Evolutionary conservation across 2,113 vertebrate genomes (phyloP).

Genomic region (Cettia cetti): DNA sequence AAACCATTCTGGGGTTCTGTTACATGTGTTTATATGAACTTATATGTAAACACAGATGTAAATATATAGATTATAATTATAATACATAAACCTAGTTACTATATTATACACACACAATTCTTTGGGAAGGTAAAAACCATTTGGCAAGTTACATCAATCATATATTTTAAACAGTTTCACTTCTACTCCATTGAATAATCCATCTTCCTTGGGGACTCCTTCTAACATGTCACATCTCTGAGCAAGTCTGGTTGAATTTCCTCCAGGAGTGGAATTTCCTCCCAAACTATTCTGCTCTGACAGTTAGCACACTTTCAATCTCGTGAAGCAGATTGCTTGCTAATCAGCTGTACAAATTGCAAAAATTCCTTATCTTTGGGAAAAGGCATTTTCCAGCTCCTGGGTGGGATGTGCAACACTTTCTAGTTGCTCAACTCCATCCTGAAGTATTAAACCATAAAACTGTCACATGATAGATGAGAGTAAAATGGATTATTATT

Average conservation of each 20-base stretch:
- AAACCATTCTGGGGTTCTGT: not conserved
- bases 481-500: not conserved
- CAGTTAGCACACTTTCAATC: not conserved
- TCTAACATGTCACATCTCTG: not conserved
- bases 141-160: not conserved
- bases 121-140: not conserved
- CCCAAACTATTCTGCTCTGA: not conserved
- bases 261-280: slow-evolving; percentile 11
- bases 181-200: not conserved
- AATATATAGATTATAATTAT: not conserved
- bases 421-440: not conserved
- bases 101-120: not conserved
- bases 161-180: not conserved
- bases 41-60: not conserved
- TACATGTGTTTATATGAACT: not conserved
- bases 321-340: not conserved
- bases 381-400: not conserved
- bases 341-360: not conserved
- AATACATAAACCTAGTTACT: not conserved
- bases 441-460: not conserved
- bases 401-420: not conserved
- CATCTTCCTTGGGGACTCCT: not conserved
- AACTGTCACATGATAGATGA: not conserved
- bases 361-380: not conserved
- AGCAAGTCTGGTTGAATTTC: slow-evolving; percentile 2